Percentiles rank a stretch among this genome's conserved stretches.
These are phyloP conservation scores for Saturnia japonica DNA, from an alignment of 2,888 invertebrate genomes.

Conservation along the genomic window DNA sequence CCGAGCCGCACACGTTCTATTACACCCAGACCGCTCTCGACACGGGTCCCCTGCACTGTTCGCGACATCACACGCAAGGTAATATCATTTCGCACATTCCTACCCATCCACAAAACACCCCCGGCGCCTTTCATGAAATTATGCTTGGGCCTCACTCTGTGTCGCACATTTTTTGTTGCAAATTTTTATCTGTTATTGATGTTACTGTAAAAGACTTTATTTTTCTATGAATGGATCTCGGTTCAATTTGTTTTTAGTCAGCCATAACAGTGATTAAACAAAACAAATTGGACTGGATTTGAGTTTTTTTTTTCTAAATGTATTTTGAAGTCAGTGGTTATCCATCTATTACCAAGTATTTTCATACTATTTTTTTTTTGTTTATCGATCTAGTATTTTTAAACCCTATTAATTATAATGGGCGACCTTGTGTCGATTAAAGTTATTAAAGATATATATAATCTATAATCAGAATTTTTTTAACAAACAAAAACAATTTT, in stretches of 20 bases:
- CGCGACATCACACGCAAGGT: conserved; percentile 61
- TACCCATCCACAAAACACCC: conserved; percentile 9
- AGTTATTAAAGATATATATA: not conserved
- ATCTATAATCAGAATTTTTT: not conserved
- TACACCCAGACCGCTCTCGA: conserved; percentile 84
- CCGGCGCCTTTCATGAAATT: not conserved
- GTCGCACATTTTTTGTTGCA: conserved; percentile 20
- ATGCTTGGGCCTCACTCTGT: conserved; percentile 14
- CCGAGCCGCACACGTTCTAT: conserved; percentile 92
- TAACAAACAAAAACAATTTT: too few relatives aligned
- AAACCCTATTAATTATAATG: not conserved
- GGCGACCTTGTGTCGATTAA: not conserved
- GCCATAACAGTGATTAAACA: not conserved
- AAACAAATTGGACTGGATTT: not conserved
- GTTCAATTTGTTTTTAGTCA: not conserved
- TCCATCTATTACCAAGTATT: too few relatives aligned
- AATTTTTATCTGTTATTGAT: not conserved
- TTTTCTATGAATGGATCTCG: not conserved
- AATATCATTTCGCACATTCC: conserved; percentile 22
- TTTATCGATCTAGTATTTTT: not conserved
- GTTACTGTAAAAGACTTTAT: not conserved
- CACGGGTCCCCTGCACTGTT: conserved; percentile 58
- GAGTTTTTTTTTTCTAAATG: too few relatives aligned
- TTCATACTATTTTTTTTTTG: not conserved
- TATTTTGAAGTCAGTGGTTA: too few relatives aligned